phyloP scores from a whole-genome alignment of 2,888 invertebrate species.

The Drosophila mulleri region DNA sequence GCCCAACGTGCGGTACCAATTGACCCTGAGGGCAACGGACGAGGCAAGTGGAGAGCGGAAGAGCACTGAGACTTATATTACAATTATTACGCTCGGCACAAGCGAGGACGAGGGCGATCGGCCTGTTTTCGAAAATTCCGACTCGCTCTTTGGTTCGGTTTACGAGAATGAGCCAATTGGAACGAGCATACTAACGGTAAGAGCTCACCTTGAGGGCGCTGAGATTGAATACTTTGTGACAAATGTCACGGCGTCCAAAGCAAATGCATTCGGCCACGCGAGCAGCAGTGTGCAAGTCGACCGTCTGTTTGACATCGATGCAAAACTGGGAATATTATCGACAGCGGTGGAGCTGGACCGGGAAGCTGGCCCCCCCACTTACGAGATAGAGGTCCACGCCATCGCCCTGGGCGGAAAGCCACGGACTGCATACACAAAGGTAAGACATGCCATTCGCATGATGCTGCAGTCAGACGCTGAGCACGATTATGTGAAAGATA shows the following conservation, averaged over 20 bases:
- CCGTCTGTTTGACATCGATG: conserved; percentile 95
- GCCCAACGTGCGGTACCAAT: conserved; percentile 91
- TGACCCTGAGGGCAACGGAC: conserved; percentile 95
- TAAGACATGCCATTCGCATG: conserved; percentile 85
- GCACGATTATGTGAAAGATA: conserved; percentile 17
- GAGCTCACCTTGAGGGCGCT: conserved; percentile 88
- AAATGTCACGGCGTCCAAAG: conserved; percentile 88
- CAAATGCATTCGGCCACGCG: conserved; percentile 78
- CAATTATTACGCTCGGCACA: conserved; percentile 90
- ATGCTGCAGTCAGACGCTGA: conserved; percentile 8
- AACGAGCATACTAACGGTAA: conserved; percentile 92
- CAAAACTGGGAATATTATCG: conserved; percentile 93
- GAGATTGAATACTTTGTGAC: conserved; percentile 96
- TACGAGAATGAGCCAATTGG: conserved; percentile 96
- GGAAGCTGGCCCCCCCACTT: conserved; percentile 92
- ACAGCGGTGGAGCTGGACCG: conserved; percentile 93
- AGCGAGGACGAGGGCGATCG: conserved; percentile 80
- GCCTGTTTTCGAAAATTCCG: conserved; percentile 87
- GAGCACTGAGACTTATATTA: conserved; percentile 94
- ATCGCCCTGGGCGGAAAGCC: conserved; percentile 90
- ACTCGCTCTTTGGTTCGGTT: conserved; percentile 91
- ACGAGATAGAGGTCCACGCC: conserved; percentile 94
- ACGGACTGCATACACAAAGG: conserved; percentile 93
- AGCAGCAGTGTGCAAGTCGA: conserved; percentile 89
- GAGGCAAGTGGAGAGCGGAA: conserved; percentile 95